phyloP scores from a whole-genome alignment of 2,113 vertebrate species.

The Grammomys surdaster region DNA sequence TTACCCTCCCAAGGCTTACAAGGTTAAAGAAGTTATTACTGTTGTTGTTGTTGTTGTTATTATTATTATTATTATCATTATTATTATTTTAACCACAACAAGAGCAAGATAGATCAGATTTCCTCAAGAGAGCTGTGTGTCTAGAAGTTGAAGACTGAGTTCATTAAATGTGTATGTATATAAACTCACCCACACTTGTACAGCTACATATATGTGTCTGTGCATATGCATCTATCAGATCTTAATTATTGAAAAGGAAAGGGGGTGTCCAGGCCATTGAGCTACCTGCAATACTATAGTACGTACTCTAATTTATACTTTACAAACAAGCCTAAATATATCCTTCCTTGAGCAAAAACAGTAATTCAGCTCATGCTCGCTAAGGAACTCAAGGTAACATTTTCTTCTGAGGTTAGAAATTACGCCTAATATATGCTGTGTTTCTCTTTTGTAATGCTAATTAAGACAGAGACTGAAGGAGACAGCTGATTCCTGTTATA shows the following conservation, averaged over 20 bases:
- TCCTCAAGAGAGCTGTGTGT: neutral
- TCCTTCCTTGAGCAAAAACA: constrained; percentile 70
- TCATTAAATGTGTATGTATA: constrained; percentile 23
- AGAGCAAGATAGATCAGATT: constrained; percentile 40
- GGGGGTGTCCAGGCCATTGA: constrained; percentile 45
- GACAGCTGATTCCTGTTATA: constrained; percentile 61
- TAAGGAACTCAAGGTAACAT: constrained; percentile 56
- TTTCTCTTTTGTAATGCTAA: constrained; percentile 81
- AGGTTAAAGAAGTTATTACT: constrained; percentile 60
- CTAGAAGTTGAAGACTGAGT: neutral
- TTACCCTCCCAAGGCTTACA: constrained; percentile 45
- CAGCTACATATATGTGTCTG: neutral
- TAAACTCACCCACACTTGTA: neutral
- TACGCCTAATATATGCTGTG: constrained; percentile 78
- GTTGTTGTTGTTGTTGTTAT: constrained; percentile 35
- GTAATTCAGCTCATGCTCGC: constrained; percentile 61
- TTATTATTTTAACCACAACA: neutral
- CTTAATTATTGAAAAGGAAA: constrained; percentile 65
- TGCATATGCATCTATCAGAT: neutral
- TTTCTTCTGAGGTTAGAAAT: constrained; percentile 75
- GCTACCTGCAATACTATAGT: constrained; percentile 58
- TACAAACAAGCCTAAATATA: constrained; percentile 80
- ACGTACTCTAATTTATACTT: constrained; percentile 78
- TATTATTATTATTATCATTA: neutral
- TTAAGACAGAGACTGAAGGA: constrained; percentile 73